Evolutionary conservation across 2,113 vertebrate genomes (phyloP), one percentile per base, ranked within the genome.

Genomic region (Paralichthys olivaceus): DNA sequence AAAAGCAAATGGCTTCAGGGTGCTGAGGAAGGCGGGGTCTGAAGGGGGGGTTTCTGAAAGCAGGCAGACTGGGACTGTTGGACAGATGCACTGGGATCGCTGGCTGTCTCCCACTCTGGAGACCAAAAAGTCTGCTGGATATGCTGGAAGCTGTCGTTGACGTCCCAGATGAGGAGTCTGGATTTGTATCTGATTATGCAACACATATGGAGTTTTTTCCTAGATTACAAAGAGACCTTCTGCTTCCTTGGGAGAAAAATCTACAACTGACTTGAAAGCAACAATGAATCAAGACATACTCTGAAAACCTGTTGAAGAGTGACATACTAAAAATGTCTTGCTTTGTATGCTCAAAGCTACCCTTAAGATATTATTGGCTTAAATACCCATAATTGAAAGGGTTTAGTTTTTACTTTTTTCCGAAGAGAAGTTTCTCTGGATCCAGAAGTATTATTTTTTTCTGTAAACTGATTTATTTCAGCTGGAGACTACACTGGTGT

Each of bases 1-100:
- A 95, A 95, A 93, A 75, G 81, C 14, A 17, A 68, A 80, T 84
- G 70, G 84, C 89, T 90, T 86, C 62, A 82, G 70, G 85, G 81
- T 83, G 79, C 74, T 37, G 28, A 64, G 63, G 61, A 81, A 74
- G 77, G 87, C 71, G 85, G 87, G 68, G 59, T 47, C 61, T 64
- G 40, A 23, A 22, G 58, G 58, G 29, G 25, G 57, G 79, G 72
- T 40, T 59, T 79, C 81, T 80, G 79, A 58, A 61, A 73, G 67
- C 59, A 74, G 71, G 49, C 67, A 64, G 63, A 71, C 66, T 53
- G 68, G 43, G 78, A 26, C 32, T 77, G 26, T 73, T 64, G 75
- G 79, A 71, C 79, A 77, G 72, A 85, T 59, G 25, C 80, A 67
- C 47, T 61, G 67, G 64, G 79, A 79, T 81, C 22, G 43, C 61